A percentile compares a stretch with the other conserved stretches of the same genome.
These are phyloP conservation scores for Mystacornis crossleyi DNA, from an alignment of 2,113 vertebrate genomes.

Conservation along the genomic window DNA sequence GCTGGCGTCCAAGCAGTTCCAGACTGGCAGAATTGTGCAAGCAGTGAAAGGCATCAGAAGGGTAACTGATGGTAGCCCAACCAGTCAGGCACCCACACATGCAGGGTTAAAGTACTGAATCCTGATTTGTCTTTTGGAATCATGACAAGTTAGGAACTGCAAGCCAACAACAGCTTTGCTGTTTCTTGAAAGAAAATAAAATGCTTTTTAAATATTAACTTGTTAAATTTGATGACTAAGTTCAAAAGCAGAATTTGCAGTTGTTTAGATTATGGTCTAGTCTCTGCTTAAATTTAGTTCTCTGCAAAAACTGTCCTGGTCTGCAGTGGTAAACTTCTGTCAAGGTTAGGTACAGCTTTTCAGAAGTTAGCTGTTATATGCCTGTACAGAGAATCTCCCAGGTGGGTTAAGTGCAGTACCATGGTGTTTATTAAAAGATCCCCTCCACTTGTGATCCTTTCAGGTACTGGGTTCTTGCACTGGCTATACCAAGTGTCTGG, in stretches of 20 bases:
- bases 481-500: background rate
- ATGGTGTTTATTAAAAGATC: background rate
- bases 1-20: background rate
- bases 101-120: background rate
- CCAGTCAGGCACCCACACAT: accelerated
- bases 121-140: background rate
- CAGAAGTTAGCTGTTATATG: background rate
- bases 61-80: background rate
- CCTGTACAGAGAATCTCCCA: background rate
- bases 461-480: background rate
- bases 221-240: background rate
- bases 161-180: background rate
- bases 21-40: accelerated
- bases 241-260: background rate
- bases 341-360: background rate
- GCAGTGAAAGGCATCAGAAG: background rate
- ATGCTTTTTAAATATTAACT: background rate
- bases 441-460: background rate
- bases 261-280: background rate
- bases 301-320: background rate
- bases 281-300: background rate
- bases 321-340: background rate
- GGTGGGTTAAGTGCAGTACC: background rate
- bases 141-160: background rate
- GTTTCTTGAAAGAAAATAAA: background rate